Percentiles rank a stretch among this genome's conserved stretches.
These are phyloP conservation scores for Chymomyza costata DNA, from an alignment of 1,140 invertebrate species.

Conservation along the genomic window DNA sequence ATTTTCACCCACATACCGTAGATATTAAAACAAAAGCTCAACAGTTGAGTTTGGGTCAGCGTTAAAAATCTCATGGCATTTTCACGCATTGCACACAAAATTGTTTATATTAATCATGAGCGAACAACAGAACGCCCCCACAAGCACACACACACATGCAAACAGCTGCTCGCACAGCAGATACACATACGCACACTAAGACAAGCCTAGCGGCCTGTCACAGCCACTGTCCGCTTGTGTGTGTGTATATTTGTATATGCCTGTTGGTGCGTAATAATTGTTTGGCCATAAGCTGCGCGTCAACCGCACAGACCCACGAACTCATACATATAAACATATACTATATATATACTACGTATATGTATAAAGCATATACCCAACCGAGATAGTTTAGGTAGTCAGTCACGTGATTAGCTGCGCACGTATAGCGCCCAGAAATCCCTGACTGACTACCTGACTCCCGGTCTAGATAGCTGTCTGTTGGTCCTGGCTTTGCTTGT, in stretches of 20 bases:
- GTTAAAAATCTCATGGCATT: conserved; percentile 43
- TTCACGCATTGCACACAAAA: conserved; percentile 43
- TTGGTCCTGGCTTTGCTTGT: conserved; percentile 14
- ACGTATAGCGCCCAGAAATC: conserved; percentile 6
- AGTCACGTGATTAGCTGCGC: conserved; percentile 55
- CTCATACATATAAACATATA: conserved; percentile 7
- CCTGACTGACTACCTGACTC: conserved; percentile 6
- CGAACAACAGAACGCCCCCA: conserved; percentile 38
- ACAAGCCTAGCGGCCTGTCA: conserved; percentile 35
- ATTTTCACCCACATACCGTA: no score
- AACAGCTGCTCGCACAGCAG: no score
- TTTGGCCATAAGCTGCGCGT: conserved; percentile 48
- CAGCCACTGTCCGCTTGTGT: conserved; percentile 30
- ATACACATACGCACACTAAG: no score
- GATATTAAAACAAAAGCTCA: conserved; percentile 10
- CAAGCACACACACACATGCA: no score
- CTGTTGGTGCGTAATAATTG: conserved; percentile 60
- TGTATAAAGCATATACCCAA: background rate
- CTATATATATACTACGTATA: conserved; percentile 3
- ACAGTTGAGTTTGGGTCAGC: conserved; percentile 18
- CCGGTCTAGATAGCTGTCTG: background rate
- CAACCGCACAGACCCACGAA: conserved; percentile 12
- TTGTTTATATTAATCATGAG: conserved; percentile 61
- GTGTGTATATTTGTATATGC: conserved; percentile 15
- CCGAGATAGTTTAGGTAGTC: conserved; percentile 39